Base-by-base conservation (phyloP, 2,797 vertebrate species). In the Acanthornis magna region DNA sequence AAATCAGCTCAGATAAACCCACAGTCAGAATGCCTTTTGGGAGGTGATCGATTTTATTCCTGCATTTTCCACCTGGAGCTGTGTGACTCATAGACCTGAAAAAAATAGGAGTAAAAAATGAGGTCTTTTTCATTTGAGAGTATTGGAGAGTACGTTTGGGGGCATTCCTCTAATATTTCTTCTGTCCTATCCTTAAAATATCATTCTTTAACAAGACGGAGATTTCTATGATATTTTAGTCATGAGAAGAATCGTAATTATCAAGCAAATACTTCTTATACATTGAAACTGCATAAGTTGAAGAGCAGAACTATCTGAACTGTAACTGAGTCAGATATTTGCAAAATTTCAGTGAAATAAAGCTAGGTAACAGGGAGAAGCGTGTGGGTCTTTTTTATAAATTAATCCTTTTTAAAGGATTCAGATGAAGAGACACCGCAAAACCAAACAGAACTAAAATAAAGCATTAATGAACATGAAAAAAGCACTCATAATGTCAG, bases 391-490 rank as follows among this genome's bases (percentile, higher is more conserved):
- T n/a, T 86, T 91, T 93, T 91, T 38, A 23, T n/a, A 68, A 71
- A 54, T 42, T 53, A 73, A 32, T 16, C 21, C 15, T 47, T 45
- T 80, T 68, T 81, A 82, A 93, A 48, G 22, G 68, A 55, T 54
- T 45, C 76, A 19, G 25, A 65, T 53, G 30, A 82, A 91, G 50
- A 78, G 38, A 78, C 54, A 23, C 3, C 20, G 6, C 32, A 91
- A 54, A 78, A 72, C 10, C 57, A 57, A 91, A 32, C 40, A 79
- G 30, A 85, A 60, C 13, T 89, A 29, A 79, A 40, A 32, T 18
- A 42, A 88, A 91, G 45, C 32, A 43, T 86, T 96, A 96, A 91
- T 50, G 53, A 96, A 91, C 73, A 90, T 67, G 29, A 80, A 93
- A 92, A 77, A 79, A 63, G 2, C 23, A 45, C 14, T 58, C 1